Percentiles rank a stretch among this genome's conserved stretches.
phyloP scores from a whole-genome alignment of 2,113 vertebrate genomes.

The Rhodinocichla rosea region DNA sequence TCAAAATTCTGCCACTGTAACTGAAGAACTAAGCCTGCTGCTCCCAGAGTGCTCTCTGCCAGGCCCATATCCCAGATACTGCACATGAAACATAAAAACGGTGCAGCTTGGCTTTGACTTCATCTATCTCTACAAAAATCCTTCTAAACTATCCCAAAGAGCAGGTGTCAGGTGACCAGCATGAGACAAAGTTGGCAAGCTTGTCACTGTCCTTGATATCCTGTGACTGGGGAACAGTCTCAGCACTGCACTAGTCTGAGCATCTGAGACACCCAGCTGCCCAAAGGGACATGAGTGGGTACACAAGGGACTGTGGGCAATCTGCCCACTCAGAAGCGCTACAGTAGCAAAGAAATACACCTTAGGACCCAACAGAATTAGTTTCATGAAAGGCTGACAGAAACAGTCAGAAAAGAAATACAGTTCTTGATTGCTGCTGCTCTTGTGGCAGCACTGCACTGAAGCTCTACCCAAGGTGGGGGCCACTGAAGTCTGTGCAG shows the following conservation, averaged over 20 bases:
- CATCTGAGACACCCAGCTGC: neutral
- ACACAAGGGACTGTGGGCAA: neutral
- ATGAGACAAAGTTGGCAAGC: neutral
- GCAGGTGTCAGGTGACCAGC: neutral
- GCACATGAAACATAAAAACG: neutral
- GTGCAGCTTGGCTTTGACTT: neutral
- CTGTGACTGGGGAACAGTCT: rapidly evolving
- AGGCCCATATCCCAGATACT: neutral
- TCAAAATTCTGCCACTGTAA: neutral
- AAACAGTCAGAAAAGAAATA: neutral
- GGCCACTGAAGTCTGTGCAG: neutral
- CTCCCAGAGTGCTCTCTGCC: neutral
- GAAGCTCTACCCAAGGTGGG: neutral
- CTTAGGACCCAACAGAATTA: neutral
- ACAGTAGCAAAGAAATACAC: neutral
- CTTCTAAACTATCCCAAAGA: neutral
- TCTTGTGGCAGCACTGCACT: neutral
- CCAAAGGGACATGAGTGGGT: rapidly evolving
- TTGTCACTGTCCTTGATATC: neutral
- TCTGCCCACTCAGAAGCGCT: neutral
- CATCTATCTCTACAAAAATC: neutral
- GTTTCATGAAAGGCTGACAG: neutral
- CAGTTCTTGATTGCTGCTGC: neutral
- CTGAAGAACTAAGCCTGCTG: neutral
- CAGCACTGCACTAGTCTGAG: neutral